These are phyloP conservation scores for Reinhardtius hippoglossoides DNA, from an alignment of 2,113 vertebrate genomes.

Conservation along the genomic window DNA sequence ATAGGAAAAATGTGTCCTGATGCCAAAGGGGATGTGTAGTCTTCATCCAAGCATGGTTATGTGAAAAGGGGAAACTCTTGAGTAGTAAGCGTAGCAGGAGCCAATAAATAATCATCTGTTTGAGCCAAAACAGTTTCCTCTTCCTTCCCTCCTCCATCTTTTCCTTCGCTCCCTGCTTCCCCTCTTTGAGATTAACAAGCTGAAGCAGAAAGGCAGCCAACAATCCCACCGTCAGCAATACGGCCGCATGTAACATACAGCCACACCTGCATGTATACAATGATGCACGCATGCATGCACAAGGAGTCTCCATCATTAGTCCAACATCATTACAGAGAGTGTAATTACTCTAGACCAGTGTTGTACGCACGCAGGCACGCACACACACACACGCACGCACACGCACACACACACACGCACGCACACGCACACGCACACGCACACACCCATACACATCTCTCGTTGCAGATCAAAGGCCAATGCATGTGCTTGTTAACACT, in stretches of 20 bases:
- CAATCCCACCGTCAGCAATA: slow-evolving; percentile 14
- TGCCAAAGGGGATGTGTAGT: slow-evolving; percentile 5
- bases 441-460: too few relatives aligned
- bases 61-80: slow-evolving; percentile 21
- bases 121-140: slow-evolving; percentile 25
- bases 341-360: slow-evolving; percentile 44
- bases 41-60: not conserved
- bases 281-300: slow-evolving; percentile 16
- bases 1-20: not conserved
- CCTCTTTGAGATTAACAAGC: slow-evolving; percentile 9
- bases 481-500: slow-evolving; percentile 63
- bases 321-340: slow-evolving; percentile 42
- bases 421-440: too few relatives aligned
- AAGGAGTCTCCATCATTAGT: slow-evolving; percentile 32
- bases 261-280: not conserved
- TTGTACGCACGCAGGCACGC: not conserved
- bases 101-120: slow-evolving; percentile 25
- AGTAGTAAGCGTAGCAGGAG: slow-evolving; percentile 1
- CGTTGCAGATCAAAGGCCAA: slow-evolving; percentile 56
- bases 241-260: not conserved
- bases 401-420: too few relatives aligned
- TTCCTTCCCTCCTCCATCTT: slow-evolving; percentile 1
- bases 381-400: slow-evolving; percentile 1
- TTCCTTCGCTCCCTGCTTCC: not conserved
- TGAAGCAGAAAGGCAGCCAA: slow-evolving; percentile 16